Base-by-base conservation (phyloP, 2,113 vertebrate species). In the Arothron firmamentum region DNA sequence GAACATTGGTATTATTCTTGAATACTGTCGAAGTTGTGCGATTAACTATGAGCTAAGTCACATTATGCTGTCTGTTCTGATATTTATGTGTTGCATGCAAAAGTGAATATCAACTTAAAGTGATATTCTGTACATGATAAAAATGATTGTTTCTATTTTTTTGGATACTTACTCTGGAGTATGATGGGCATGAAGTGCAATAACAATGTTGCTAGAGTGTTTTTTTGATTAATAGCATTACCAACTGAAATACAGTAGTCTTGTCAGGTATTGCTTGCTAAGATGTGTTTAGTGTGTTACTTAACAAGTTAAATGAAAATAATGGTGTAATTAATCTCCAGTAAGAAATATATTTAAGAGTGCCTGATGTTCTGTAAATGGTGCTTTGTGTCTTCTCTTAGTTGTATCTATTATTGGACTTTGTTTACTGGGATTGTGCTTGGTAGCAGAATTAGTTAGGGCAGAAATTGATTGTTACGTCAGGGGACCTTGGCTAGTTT, bases 81-180 rank as follows among this genome's bases (percentile, higher is more conserved):
- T 77, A 66, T 80, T 62, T 83, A 51, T 83, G 62, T 87, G 83
- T 83, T 83, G 87, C 85, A 88, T 87, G 85, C 56, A 77, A 56
- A 67, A 79, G 69, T 87, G 73, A 87, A 83, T 79, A 85, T 85
- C 70, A 81, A 64, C 64, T 80, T 70, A 55, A 59, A 81, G 65
- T 72, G 74, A 81, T 82, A 78, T 80, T 80, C 69, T 78, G 67
- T 57, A 56, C 56, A 55, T 60, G 47, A 25, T 46, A 49, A 19
- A 62, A 25, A 43, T n/a, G 59, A 7, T 50, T 45, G 25, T 50
- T 46, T 58, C 5, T 71, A 56, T 50, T 16, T 47, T 47, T 47
- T 45, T 16, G 15, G 17, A 38, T 38, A 38, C 9, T 38, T 38
- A 38, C 28, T 6, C 28, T 31, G 28, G 28, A 9, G 28, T 31